phyloP scores from a whole-genome alignment of 2,113 vertebrate genomes.

The Varanus komodoensis region DNA sequence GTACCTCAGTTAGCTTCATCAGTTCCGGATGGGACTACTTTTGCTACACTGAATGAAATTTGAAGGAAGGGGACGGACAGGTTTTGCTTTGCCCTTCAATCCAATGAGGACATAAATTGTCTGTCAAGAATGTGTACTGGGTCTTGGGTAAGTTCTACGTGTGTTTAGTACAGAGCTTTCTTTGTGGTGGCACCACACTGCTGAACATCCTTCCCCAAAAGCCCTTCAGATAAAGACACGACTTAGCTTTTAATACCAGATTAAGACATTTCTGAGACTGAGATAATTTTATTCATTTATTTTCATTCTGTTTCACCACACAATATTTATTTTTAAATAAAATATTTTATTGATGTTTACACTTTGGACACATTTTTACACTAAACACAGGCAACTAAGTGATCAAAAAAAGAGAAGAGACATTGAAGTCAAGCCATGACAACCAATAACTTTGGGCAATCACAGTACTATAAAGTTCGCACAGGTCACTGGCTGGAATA shows the following conservation, averaged over 20 bases:
- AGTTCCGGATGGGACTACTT: too few relatives aligned
- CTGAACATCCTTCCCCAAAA: background rate
- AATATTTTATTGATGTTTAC: slow-evolving; percentile 1
- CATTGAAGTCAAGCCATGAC: too few relatives aligned
- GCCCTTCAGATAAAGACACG: background rate
- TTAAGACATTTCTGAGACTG: background rate
- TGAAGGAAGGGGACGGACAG: background rate
- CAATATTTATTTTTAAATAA: background rate
- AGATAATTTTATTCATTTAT: background rate
- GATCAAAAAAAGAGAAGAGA: background rate
- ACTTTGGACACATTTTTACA: background rate
- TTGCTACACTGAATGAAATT: background rate
- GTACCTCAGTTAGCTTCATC: too few relatives aligned
- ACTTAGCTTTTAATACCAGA: background rate
- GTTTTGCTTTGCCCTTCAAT: background rate
- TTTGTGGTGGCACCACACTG: background rate
- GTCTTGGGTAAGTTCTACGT: background rate
- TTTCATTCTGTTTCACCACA: too few relatives aligned
- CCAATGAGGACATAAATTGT: background rate
- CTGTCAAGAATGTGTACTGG: background rate
- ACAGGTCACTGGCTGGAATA: background rate
- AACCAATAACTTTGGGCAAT: background rate
- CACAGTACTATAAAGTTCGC: background rate
- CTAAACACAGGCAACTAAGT: background rate
- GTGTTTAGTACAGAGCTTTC: background rate